Conservation (phyloP, 2,888 invertebrate species). For the Netelia melanura region DNA sequence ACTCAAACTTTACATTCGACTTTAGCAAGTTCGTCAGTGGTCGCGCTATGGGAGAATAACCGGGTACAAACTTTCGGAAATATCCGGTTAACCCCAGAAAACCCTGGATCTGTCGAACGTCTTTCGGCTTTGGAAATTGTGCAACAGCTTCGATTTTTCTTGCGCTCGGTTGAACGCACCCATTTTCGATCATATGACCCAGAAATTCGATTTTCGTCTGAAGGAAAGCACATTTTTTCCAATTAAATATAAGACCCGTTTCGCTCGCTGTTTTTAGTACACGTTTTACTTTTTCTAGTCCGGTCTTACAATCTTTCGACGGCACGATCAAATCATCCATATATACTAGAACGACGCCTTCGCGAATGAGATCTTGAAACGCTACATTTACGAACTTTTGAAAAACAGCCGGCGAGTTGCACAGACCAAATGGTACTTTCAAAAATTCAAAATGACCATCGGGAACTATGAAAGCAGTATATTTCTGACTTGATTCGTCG, state of each 20-base stretch:
- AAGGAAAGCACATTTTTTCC: slow-evolving; percentile 36
- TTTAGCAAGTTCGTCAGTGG: slow-evolving; percentile 63
- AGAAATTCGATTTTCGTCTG: slow-evolving; percentile 15
- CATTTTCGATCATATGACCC: slow-evolving; percentile 31
- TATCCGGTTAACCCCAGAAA: slow-evolving; percentile 68
- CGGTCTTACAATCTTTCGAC: slow-evolving; percentile 13
- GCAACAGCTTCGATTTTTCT: slow-evolving; percentile 65
- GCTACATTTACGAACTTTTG: slow-evolving; percentile 65
- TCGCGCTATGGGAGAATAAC: slow-evolving; percentile 66
- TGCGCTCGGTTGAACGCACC: slow-evolving; percentile 46
- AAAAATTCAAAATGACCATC: slow-evolving; percentile 71
- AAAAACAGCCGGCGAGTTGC: background rate
- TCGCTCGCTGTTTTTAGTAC: slow-evolving; percentile 18
- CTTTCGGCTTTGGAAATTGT: slow-evolving; percentile 62
- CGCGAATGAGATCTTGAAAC: slow-evolving; percentile 59
- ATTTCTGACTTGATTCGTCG: slow-evolving; percentile 67
- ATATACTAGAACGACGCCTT: slow-evolving; percentile 11
- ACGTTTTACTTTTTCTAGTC: slow-evolving; percentile 10
- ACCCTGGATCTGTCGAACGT: slow-evolving; percentile 60
- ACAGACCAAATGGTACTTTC: slow-evolving; percentile 45
- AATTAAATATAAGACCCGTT: slow-evolving; percentile 40
- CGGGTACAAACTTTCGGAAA: slow-evolving; percentile 67
- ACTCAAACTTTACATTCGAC: slow-evolving; percentile 49
- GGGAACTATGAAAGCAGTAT: slow-evolving; percentile 72
- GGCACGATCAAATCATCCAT: slow-evolving; percentile 51